phyloP scores from a whole-genome alignment of 2,113 vertebrate species.

The Rhinichthys klamathensis region DNA sequence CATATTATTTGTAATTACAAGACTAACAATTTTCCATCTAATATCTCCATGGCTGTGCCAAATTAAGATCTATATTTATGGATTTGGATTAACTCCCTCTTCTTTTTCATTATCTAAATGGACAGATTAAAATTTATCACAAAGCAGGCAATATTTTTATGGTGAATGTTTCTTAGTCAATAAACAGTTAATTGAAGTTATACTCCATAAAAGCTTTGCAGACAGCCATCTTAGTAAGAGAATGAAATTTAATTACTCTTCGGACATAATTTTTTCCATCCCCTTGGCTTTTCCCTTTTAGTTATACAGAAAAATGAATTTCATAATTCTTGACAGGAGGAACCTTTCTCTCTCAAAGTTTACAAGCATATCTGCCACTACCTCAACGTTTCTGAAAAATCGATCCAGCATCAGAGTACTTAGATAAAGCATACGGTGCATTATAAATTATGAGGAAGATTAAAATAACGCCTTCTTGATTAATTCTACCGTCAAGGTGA shows the following conservation, averaged over 20 bases:
- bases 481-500: slow-evolving; percentile 34
- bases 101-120: slow-evolving; percentile 59
- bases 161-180: slow-evolving; percentile 58
- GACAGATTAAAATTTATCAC: slow-evolving; percentile 52
- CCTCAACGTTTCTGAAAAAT: slow-evolving; percentile 17
- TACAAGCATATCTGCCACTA: slow-evolving; percentile 46
- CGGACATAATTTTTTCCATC: slow-evolving; percentile 31
- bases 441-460: slow-evolving; percentile 28
- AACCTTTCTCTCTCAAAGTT: slow-evolving; percentile 23
- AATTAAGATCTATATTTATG: slow-evolving; percentile 40
- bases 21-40: background rate
- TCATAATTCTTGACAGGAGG: slow-evolving; percentile 39
- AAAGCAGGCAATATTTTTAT: slow-evolving; percentile 47
- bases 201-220: slow-evolving; percentile 37
- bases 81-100: slow-evolving; percentile 24
- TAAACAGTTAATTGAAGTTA: slow-evolving; percentile 52
- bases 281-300: slow-evolving; percentile 44
- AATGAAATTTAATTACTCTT: slow-evolving; percentile 47
- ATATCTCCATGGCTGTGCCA: background rate
- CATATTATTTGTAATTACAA: background rate
- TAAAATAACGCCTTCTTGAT: background rate
- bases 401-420: slow-evolving; percentile 18
- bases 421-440: slow-evolving; percentile 12
- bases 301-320: slow-evolving; percentile 41
- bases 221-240: slow-evolving; percentile 38